Evolutionary conservation across 2,888 invertebrate genomes (phyloP), one percentile per base, ranked within the genome.

Genomic region (Amaurobius ferox): DNA sequence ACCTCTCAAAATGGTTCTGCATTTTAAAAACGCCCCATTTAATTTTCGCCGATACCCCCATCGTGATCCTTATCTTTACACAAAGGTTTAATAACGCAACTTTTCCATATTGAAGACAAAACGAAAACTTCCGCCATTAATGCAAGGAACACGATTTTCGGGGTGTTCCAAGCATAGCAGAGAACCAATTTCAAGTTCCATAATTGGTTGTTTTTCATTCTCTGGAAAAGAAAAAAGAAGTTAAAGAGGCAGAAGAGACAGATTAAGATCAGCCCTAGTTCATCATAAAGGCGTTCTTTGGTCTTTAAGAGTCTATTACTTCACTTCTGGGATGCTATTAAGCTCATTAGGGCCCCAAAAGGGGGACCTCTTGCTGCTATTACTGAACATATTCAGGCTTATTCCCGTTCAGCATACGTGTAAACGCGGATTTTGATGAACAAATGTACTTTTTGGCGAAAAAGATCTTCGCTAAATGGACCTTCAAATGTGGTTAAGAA

Each of bases 261-360:
- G 83, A 85, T 85, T 72, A 77, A 40, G 83, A 85, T 85, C 83
- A 71, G 71, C 62, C 32, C 30, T 44, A n/a, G 70, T 55, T 71
- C 83, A 61, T 74, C 48, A 29, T 61, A 62, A 85, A 77, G 76
- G 81, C 76, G 81, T 76, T 61, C 64, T 62, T 66, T n/a, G 71
- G 44, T 67, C 77, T 77, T 85, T 62, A 77, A 83, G 55, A 71
- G 72, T 67, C 83, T 77, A 85, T 85, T 85, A 85, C 83, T 66
- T 70, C 72, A 40, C 77, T 77, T 72, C 29, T 70, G 71, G 29
- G 83, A 77, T 85, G 77, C 77, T 85, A 85, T 85, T 85, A 85
- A 85, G 72, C 83, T 85, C 83, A 85, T 85, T 85, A 85, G 35
- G 2, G 13, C 29, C 81, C 81, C 48, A 16, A 62, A 44, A 9